These are phyloP conservation scores for Calypte anna DNA, from an alignment of 2,113 vertebrate genomes.

Conservation along the genomic window DNA sequence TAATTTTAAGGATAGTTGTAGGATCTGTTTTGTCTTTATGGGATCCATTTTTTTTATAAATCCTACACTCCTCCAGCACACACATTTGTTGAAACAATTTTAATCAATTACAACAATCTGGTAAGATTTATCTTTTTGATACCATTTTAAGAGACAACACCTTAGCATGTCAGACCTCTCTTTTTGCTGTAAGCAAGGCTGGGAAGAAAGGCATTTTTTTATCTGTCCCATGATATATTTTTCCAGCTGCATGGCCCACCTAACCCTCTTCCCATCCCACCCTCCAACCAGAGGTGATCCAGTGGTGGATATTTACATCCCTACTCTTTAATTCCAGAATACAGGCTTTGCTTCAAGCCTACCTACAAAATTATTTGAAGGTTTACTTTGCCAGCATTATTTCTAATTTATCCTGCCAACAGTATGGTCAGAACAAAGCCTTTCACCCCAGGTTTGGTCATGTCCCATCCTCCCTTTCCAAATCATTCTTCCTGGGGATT, in stretches of 20 bases:
- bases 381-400: neutral
- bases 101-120: neutral
- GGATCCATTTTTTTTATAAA: neutral
- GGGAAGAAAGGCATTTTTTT: neutral
- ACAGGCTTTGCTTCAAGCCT: neutral
- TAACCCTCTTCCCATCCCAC: neutral
- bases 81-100: neutral
- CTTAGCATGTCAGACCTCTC: neutral
- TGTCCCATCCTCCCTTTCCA: neutral
- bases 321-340: neutral
- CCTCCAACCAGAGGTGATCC: neutral
- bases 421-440: neutral
- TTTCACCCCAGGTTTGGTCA: neutral
- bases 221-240: neutral
- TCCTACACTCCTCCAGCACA: neutral
- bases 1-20: neutral
- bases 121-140: neutral
- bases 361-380: neutral
- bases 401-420: neutral
- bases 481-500: neutral
- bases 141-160: neutral
- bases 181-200: neutral
- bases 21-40: neutral
- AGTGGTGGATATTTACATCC: neutral
- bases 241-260: neutral